Base-by-base conservation (phyloP, 2,113 vertebrate species). In the Brachyhypopomus occidentalis region DNA sequence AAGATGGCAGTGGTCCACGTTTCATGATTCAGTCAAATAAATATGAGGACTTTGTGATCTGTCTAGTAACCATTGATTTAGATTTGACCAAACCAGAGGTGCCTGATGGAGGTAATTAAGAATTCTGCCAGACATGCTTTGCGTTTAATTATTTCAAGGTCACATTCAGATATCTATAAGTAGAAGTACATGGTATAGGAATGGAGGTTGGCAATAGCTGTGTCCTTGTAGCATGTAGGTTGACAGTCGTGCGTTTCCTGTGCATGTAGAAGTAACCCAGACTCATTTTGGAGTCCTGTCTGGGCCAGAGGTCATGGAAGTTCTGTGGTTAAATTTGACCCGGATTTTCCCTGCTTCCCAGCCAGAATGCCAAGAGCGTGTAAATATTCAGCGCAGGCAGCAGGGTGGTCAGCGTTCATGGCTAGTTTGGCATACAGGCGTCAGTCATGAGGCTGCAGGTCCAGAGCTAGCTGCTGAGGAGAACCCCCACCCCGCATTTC, bases 301-400 rank as follows among this genome's bases (percentile, higher is more conserved):
- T 78, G 71, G 45, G 63, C 20, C 16, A 75, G 62, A 75, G 60
- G 71, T 79, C 71, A 62, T 75, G 76, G 27, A 78, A 74, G 20
- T 41, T 27, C 60, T 82, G 79, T 75, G 71, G 60, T 70, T 74
- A 25, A 38, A 60, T 67, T 75, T 85, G 84, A 85, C 79, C 71
- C 69, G 1, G 79, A 36, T 81, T 82, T 48, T 17, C 12, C 12
- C n/a, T 25, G 27, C 48, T 81, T 84, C 62, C 70, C 55, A 67
- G 34, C 55, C 62, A n/a, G 27, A 78, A 52, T 38, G 67, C 78
- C 60, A 69, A 71, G 75, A 59, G 17, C 19, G 70, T 38, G 60
- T 77, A 77, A 81, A 77, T 30, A 30, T 30, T 16, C 27, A 36
- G 27, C 19, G 2, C 2, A 36, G 34, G 72, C 45, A 52, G 11